phyloP scores from a whole-genome alignment of 1,140 invertebrate species.

The Papilio glaucus region DNA sequence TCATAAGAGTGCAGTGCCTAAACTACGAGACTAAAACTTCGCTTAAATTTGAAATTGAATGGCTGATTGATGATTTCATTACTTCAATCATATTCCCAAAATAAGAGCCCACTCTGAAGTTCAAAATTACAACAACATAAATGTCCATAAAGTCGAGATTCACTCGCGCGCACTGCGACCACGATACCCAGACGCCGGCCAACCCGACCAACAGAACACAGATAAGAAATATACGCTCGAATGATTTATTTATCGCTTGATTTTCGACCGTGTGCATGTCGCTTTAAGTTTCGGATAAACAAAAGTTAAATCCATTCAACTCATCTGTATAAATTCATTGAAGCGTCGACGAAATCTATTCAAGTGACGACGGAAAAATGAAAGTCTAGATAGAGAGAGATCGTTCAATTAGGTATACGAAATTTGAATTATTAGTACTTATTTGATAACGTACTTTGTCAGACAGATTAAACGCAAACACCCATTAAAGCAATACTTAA shows the following conservation, averaged over 20 bases:
- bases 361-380: conserved; percentile 27
- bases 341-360: conserved; percentile 28
- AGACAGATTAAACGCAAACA: conserved; percentile 27
- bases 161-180: neutral
- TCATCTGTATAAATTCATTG: conserved; percentile 34
- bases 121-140: neutral
- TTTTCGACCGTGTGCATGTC: conserved; percentile 38
- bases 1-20: too few relatives aligned
- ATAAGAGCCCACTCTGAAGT: neutral
- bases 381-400: conserved; percentile 36
- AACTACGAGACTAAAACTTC: too few relatives aligned
- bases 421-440: conserved; percentile 34
- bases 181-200: neutral
- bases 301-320: conserved; percentile 33
- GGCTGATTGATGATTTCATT: neutral
- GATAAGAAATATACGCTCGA: conserved; percentile 26
- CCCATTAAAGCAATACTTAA: conserved; percentile 35
- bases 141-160: conserved; percentile 27
- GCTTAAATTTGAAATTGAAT: too few relatives aligned
- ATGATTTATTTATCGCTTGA: conserved; percentile 39
- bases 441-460: conserved; percentile 27
- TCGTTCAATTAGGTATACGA: conserved; percentile 33
- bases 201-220: conserved; percentile 34
- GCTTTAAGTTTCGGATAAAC: conserved; percentile 37
- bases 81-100: neutral